Evolutionary conservation across 2,113 vertebrate species (phyloP), one percentile per base, ranked within the genome.

Genomic region (Tetraodon nigroviridis): DNA sequence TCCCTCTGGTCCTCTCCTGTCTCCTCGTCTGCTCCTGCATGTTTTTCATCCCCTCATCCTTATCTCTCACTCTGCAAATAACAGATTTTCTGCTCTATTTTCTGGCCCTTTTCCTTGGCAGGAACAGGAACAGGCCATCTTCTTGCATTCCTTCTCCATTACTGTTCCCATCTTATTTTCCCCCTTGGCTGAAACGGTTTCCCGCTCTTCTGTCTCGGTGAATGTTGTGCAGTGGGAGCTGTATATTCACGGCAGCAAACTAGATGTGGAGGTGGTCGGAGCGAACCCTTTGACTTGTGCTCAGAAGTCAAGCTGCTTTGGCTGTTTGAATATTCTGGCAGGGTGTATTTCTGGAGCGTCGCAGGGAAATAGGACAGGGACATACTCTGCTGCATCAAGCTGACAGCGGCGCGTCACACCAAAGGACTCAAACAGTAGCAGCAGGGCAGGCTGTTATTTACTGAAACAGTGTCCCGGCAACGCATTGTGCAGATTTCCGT

Each of bases 61-160:
- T 56, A 13, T 58, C 56, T 49, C 21, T 67, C 51, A 8, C 51
- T 53, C 44, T 50, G 22, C 50, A 24, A 55, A 13, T 55, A 42
- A 24, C n/a, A 64, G 3, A 67, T 60, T 42, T 67, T 56, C 66
- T 62, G 56, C 58, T 85, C 71, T 45, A 20, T 50, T 78, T 79
- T 75, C 51, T 7, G 32, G 15, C 16, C 29, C 55, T 32, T 32
- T 7, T 51, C 13, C 10, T 13, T 3, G 7, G 3, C 21, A 48
- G n/a, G 16, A 15, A 44, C 40, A 15, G n/a, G 20, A 57, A 2
- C n/a, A 29, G 60, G 50, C 53, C 49, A 60, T 66, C 75, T 51
- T 1, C 0, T 45, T 64, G 62, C 55, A 40, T 52, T 47, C 52
- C 51, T 37, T 37, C 61, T 27, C 6, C 53, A 20, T 32, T 13